Conservation (phyloP, 2,888 invertebrate species). For the Monopis laevigella region DNA sequence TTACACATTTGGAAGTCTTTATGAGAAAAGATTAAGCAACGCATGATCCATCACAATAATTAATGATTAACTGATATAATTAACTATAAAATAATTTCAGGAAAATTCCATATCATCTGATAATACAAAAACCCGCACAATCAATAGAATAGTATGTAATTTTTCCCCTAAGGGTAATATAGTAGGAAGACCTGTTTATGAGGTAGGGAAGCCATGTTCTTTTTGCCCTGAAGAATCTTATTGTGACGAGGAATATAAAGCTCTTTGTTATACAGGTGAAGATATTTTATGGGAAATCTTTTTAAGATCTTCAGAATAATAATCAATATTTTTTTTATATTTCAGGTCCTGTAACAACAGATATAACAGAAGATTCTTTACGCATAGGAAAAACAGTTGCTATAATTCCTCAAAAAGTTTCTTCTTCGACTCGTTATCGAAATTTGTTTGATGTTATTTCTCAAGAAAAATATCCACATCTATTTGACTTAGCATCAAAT, state of each 20-base stretch:
- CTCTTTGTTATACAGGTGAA: slow-evolving; percentile 28
- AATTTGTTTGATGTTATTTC: background rate
- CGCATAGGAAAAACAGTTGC: too few relatives aligned
- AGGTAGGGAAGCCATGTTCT: slow-evolving; percentile 37
- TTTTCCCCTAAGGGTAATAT: slow-evolving; percentile 46
- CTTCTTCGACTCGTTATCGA: too few relatives aligned
- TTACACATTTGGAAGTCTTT: too few relatives aligned
- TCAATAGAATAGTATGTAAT: slow-evolving; percentile 51
- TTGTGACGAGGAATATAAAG: slow-evolving; percentile 32
- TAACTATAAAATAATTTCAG: slow-evolving; percentile 22
- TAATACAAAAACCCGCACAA: slow-evolving; percentile 29
- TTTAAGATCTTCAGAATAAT: too few relatives aligned
- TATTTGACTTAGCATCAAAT: background rate
- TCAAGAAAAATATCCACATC: background rate
- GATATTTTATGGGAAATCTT: too few relatives aligned
- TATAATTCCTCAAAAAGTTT: too few relatives aligned
- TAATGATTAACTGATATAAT: background rate
- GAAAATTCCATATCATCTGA: slow-evolving; percentile 24
- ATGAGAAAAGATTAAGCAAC: too few relatives aligned
- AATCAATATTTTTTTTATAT: too few relatives aligned
- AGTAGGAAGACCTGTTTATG: slow-evolving; percentile 34
- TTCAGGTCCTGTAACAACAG: background rate
- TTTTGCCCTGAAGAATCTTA: slow-evolving; percentile 29
- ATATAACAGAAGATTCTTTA: too few relatives aligned
- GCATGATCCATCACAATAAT: too few relatives aligned